Evolutionary conservation across 2,113 vertebrate species (phyloP), one percentile per base, ranked within the genome.

Genomic region (Suricata suricatta): DNA sequence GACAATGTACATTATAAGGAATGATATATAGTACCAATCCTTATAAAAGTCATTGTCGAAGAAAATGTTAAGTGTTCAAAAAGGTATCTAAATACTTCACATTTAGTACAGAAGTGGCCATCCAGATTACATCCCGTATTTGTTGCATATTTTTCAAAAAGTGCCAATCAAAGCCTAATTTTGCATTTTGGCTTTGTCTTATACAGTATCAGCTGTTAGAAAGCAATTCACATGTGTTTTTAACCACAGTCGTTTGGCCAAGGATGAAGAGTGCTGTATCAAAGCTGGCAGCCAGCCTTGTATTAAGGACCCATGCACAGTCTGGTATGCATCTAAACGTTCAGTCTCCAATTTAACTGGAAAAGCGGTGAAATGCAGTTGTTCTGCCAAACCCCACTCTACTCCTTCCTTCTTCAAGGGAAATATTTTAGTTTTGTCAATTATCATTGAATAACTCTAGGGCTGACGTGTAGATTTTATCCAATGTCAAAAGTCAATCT

Each of bases 1-100:
- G 98, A 98, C 98, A 99, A 99, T 98, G 98, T 98, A 97, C 97
- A 93, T 98, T 96, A 93, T 98, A 99, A 99, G 98, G 99, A 99
- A 98, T 98, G 99, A 98, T 98, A 97, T 82, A 97, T 47, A 97
- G 81, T 98, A 99, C 98, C 99, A 98, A 98, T 98, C 99, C 98
- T 98, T 99, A 99, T 96, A 98, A 98, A 98, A 98, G 96, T 97
- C 99, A 99, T 97, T 98, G 98, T 98, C 98, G 96, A 98, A 98
- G 97, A 98, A 99, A 98, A 94, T 98, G 87, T 95, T 98, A 98
- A 76, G 98, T 98, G 98, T 99, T 98, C 98, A 97, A 98, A 97
- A 98, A 99, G 94, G 92, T 97, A 98, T 84, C 98, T 99, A 98
- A 99, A 98, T 98, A 98, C 85, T 99, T 99, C 99, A 99, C 98